Conservation (phyloP, 2,113 vertebrate species). For the Tetrax tetrax region DNA sequence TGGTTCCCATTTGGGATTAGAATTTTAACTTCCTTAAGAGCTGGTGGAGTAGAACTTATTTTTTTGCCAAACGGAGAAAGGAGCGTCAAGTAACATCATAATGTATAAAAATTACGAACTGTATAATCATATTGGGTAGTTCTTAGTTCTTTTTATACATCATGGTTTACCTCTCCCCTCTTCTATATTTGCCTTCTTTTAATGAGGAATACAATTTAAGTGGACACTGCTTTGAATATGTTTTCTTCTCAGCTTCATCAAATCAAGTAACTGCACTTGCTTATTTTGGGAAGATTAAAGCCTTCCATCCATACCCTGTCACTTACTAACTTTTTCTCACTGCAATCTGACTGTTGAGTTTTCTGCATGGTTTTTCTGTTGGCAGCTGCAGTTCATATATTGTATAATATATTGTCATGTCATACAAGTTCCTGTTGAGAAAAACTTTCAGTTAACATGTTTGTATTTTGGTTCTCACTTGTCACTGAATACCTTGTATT, state of each 20-base stretch:
- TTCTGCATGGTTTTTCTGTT: neutral
- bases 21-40: neutral
- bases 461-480: neutral
- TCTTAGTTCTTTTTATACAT: neutral
- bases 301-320: neutral
- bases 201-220: neutral
- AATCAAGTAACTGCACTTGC: neutral
- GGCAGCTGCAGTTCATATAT: neutral
- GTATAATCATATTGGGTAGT: neutral
- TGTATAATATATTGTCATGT: neutral
- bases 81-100: neutral
- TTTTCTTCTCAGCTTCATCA: neutral
- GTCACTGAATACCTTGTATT: neutral
- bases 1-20: neutral
- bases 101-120: neutral
- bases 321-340: neutral
- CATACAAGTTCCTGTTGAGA: neutral
- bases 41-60: neutral
- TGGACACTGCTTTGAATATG: neutral
- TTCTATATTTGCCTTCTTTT: neutral
- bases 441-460: neutral
- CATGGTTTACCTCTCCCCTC: neutral
- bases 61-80: neutral
- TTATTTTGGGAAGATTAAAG: neutral
- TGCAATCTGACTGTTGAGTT: neutral